Evolutionary conservation across 2,797 vertebrate genomes (phyloP).

Genomic region (Rousettus madagascariensis): DNA sequence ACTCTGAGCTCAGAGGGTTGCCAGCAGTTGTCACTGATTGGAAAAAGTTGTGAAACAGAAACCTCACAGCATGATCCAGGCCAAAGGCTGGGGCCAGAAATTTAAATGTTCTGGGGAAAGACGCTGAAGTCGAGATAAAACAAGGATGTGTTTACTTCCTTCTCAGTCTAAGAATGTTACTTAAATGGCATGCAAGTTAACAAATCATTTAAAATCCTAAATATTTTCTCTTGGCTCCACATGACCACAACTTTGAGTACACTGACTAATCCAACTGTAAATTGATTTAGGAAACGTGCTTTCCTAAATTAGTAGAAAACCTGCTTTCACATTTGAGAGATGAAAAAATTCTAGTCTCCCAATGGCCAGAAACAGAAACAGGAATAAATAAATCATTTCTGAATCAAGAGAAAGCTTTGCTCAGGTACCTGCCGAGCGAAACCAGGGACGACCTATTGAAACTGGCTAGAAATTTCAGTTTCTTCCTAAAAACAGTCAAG

Average conservation of each 20-base stretch:
- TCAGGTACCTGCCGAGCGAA: neutral
- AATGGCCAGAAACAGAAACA: neutral
- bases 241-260: neutral
- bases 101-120: neutral
- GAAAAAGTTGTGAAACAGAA: neutral
- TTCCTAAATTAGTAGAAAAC: neutral
- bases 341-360: neutral
- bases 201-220: neutral
- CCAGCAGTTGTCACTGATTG: neutral
- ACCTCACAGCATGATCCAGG: neutral
- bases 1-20: neutral
- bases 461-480: neutral
- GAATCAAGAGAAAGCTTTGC: neutral
- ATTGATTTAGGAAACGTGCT: neutral
- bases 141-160: neutral
- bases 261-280: neutral
- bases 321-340: slow-evolving; percentile 14
- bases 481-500: neutral
- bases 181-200: neutral
- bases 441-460: neutral
- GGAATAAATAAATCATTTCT: neutral
- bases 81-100: neutral
- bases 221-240: neutral
- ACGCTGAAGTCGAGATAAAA: neutral
- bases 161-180: neutral